These are phyloP conservation scores for Cheiracanthium punctorium DNA, from an alignment of 2,888 invertebrate genomes.

Conservation along the genomic window DNA sequence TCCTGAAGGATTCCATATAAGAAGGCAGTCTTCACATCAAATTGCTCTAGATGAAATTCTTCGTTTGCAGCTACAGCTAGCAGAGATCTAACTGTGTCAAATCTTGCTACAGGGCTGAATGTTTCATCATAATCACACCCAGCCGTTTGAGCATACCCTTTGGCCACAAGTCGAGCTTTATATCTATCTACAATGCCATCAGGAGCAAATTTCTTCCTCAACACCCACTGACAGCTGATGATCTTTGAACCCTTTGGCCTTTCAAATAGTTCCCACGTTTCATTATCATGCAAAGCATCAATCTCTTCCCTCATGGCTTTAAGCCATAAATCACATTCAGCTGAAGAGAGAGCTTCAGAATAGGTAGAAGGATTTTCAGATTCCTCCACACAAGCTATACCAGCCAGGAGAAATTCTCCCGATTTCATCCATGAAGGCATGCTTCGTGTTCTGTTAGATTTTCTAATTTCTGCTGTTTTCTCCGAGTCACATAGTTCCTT, in stretches of 20 bases:
- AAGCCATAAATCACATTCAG: slow-evolving; percentile 12
- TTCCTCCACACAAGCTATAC: background rate
- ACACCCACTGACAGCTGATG: slow-evolving; percentile 21
- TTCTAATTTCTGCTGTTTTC: background rate
- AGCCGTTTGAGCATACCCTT: slow-evolving; percentile 62
- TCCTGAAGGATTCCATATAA: slow-evolving; percentile 68
- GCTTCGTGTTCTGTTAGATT: background rate
- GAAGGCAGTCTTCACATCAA: slow-evolving; percentile 71
- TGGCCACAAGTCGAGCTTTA: slow-evolving; percentile 73
- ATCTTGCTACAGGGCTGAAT: slow-evolving; percentile 67
- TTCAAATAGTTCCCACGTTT: slow-evolving; percentile 20
- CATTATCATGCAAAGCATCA: background rate
- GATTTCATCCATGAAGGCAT: slow-evolving; percentile 30
- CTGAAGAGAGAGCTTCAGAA: slow-evolving; percentile 23
- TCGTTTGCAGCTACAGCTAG: slow-evolving; percentile 49
- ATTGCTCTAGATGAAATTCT: slow-evolving; percentile 45
- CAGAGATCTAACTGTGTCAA: slow-evolving; percentile 55
- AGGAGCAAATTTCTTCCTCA: background rate
- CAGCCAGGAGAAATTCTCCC: slow-evolving; percentile 23
- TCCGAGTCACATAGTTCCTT: background rate
- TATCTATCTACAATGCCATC: slow-evolving; percentile 1
- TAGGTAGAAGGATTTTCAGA: slow-evolving; percentile 25
- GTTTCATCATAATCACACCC: slow-evolving; percentile 71
- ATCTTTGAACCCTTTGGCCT: slow-evolving; percentile 1
- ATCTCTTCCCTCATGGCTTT: slow-evolving; percentile 24